phyloP scores from a whole-genome alignment of 2,888 invertebrate genomes.

The Rhopalosiphum nymphaeae region DNA sequence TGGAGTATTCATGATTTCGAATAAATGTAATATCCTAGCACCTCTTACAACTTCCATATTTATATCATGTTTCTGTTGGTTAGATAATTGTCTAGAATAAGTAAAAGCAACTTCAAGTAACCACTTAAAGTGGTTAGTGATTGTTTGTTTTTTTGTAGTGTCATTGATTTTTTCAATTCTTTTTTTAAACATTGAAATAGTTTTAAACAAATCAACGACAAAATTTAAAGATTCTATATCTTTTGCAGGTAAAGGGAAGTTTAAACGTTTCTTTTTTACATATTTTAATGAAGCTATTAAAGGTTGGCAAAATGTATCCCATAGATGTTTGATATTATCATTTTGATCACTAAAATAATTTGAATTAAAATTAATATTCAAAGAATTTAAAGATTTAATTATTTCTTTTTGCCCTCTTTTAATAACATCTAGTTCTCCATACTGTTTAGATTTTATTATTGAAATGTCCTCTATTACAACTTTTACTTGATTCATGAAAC shows the following conservation, averaged over 20 bases:
- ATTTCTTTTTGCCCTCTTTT: neutral
- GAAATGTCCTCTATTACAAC: conserved; percentile 70
- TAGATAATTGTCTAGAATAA: conserved; percentile 29
- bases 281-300: neutral
- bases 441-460: conserved; percentile 69
- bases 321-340: neutral
- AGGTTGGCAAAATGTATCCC: neutral
- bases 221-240: conserved; percentile 43
- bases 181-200: neutral
- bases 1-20: neutral
- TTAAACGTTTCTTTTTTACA: neutral
- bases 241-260: neutral
- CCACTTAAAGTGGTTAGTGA: conserved; percentile 43
- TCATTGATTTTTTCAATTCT: neutral
- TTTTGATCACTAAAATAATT: neutral
- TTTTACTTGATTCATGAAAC: conserved; percentile 70
- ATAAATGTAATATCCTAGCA: conserved; percentile 47
- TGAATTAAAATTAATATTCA: neutral
- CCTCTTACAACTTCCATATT: conserved; percentile 43
- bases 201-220: neutral
- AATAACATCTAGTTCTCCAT: conserved; percentile 67
- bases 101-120: conserved; percentile 37
- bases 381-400: neutral
- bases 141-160: neutral
- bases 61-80: conserved; percentile 58